Evolutionary conservation across 2,888 invertebrate species (phyloP).

Genomic region (Criorhina ranunculi): DNA sequence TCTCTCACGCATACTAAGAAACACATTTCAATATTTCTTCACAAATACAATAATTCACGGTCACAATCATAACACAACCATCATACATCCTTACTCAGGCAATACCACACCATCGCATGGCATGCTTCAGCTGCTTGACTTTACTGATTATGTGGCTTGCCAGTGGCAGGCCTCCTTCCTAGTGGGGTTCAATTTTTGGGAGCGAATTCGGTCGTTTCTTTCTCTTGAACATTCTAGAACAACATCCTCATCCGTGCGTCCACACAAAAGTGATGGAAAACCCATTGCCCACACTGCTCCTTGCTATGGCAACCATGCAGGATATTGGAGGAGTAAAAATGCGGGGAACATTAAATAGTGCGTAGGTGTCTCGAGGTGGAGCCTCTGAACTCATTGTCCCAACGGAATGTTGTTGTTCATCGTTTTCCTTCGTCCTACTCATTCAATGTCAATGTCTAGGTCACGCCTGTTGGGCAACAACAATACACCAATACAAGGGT

Average conservation of each 20-base stretch:
- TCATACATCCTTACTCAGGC: slow-evolving; percentile 30
- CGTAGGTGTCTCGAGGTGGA: slow-evolving; percentile 75
- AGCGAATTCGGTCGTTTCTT: slow-evolving; percentile 19
- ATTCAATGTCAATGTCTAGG: slow-evolving; percentile 70
- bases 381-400: slow-evolving; percentile 46
- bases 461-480: slow-evolving; percentile 67
- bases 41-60: slow-evolving; percentile 25
- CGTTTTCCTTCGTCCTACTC: slow-evolving; percentile 33
- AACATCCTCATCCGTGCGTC: slow-evolving; percentile 48
- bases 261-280: slow-evolving; percentile 22
- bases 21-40: background rate
- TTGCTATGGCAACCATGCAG: slow-evolving; percentile 19
- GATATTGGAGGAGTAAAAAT: slow-evolving; percentile 25
- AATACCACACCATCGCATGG: slow-evolving; percentile 28
- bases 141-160: slow-evolving; percentile 48
- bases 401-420: slow-evolving; percentile 20
- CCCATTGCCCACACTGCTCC: slow-evolving; percentile 6
- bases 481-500: slow-evolving; percentile 24
- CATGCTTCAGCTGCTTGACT: background rate
- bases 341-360: slow-evolving; percentile 61
- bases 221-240: slow-evolving; percentile 36
- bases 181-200: slow-evolving; percentile 30
- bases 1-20: slow-evolving; percentile 7
- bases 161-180: slow-evolving; percentile 6
- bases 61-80: slow-evolving; percentile 36